Conservation (phyloP, 2,888 invertebrate genomes). For the Callyntrura sp. region DNA sequence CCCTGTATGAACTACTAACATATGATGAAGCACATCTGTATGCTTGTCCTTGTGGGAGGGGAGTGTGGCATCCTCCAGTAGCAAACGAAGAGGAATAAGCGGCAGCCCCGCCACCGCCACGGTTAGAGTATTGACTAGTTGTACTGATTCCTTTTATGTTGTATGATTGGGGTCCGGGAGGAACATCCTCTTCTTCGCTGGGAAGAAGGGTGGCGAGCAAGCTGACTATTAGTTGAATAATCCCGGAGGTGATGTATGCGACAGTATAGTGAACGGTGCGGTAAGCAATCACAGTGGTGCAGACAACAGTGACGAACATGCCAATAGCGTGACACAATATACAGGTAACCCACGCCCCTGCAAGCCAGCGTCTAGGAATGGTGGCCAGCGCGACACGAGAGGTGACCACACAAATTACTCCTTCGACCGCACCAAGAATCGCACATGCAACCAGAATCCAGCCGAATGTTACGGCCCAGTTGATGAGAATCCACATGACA, state of each 20-base stretch:
- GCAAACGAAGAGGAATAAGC: too few species aligned
- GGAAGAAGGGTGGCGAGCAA: conserved; percentile 79
- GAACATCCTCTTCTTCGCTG: conserved; percentile 73
- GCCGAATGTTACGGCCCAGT: conserved; percentile 67
- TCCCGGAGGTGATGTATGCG: conserved; percentile 72
- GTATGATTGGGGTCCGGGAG: neutral
- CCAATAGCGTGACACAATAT: conserved; percentile 69
- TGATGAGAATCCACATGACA: conserved; percentile 69
- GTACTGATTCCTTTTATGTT: neutral
- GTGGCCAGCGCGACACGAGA: conserved; percentile 62
- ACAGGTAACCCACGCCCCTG: conserved; percentile 57
- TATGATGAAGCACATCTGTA: neutral
- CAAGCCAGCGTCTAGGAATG: conserved; percentile 65
- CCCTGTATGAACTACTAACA: neutral
- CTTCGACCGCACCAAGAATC: conserved; percentile 61
- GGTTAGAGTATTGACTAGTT: neutral
- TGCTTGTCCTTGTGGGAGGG: neutral
- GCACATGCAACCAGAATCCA: conserved; percentile 66
- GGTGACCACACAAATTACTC: conserved; percentile 45
- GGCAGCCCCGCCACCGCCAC: too few species aligned
- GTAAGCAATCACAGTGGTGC: conserved; percentile 61
- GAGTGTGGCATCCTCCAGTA: too few species aligned
- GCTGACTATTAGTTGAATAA: conserved; percentile 78
- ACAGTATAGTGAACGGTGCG: conserved; percentile 66
- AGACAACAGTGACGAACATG: conserved; percentile 51